These are phyloP conservation scores for Cisticola juncidis DNA, from an alignment of 2,113 vertebrate species.

Conservation along the genomic window DNA sequence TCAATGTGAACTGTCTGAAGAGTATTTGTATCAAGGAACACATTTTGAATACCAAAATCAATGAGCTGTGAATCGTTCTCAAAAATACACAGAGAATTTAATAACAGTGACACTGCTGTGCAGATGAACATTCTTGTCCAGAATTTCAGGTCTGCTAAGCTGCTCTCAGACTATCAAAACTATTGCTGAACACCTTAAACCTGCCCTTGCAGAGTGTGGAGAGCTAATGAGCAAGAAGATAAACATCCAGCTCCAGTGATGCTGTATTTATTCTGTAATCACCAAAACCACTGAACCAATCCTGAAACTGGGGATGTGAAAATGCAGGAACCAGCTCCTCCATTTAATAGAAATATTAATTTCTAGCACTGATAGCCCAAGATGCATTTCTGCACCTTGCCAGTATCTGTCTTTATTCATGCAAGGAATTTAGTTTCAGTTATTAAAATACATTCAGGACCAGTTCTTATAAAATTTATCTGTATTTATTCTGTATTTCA, in stretches of 20 bases:
- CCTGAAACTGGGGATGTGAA: background rate
- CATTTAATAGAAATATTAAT: background rate
- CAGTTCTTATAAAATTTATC: background rate
- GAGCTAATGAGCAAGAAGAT: background rate
- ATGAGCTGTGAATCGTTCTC: background rate
- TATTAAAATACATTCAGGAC: background rate
- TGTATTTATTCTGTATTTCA: background rate
- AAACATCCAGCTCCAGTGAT: background rate
- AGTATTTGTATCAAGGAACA: background rate
- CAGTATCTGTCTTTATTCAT: background rate
- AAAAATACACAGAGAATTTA: background rate
- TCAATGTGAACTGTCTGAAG: background rate
- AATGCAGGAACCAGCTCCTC: background rate
- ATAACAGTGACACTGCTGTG: background rate
- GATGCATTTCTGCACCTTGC: background rate
- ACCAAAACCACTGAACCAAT: background rate
- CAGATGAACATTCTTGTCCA: background rate
- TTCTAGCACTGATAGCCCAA: background rate
- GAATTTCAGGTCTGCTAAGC: background rate
- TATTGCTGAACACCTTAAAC: background rate
- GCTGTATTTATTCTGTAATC: background rate
- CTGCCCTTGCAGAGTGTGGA: background rate
- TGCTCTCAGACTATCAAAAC: background rate
- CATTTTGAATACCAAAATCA: background rate
- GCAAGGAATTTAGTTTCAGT: background rate